These are phyloP conservation scores for Drosophila lutescens DNA, from an alignment of 2,888 invertebrate genomes.

Conservation along the genomic window DNA sequence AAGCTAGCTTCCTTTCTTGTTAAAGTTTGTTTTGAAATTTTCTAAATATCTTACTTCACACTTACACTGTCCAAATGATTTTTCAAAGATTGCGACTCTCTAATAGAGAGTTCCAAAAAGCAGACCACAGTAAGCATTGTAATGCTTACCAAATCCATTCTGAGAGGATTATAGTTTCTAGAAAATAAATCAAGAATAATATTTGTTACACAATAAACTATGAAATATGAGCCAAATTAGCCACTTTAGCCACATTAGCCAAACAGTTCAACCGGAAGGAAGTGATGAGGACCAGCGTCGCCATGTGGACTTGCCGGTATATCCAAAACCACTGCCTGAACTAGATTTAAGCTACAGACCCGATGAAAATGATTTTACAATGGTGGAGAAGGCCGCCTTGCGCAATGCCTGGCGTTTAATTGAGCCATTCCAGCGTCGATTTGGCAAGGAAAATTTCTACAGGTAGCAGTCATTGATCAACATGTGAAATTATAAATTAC, in stretches of 20 bases:
- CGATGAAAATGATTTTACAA: constrained; percentile 56
- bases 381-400: constrained; percentile 49
- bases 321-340: constrained; percentile 25
- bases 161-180: not conserved
- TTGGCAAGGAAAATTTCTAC: constrained; percentile 30
- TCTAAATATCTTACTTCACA: too few relatives aligned
- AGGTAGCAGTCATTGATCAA: not conserved
- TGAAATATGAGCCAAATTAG: constrained; percentile 14
- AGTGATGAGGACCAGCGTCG: not conserved
- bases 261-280: not conserved
- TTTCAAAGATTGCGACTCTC: too few relatives aligned
- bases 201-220: not conserved
- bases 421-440: constrained; percentile 36
- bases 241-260: not conserved
- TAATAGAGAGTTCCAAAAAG: too few relatives aligned
- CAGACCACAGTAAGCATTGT: not conserved
- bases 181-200: not conserved
- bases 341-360: constrained; percentile 12
- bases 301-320: constrained; percentile 21
- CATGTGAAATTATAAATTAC: not conserved
- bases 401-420: constrained; percentile 54
- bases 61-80: too few relatives aligned
- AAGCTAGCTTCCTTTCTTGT: too few relatives aligned
- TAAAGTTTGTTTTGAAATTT: too few relatives aligned
- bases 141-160: not conserved